Conservation (phyloP, 2,113 vertebrate species). For the Trichechus manatus region DNA sequence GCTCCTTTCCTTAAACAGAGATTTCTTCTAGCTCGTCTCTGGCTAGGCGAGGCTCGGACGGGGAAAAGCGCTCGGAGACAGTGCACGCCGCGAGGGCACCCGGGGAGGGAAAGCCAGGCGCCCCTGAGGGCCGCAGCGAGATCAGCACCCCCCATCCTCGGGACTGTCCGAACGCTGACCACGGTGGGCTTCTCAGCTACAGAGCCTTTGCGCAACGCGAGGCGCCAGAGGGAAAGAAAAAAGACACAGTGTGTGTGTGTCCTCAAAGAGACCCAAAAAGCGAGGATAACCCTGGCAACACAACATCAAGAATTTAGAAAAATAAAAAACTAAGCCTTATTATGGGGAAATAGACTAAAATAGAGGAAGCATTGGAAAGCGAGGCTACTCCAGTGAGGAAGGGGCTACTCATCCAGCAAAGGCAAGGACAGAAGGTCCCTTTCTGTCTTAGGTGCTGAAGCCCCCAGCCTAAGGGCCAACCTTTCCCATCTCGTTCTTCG, state of each 20-base stretch:
- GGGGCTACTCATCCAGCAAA: neutral
- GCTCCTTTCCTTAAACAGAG: neutral
- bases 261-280: neutral
- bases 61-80: neutral
- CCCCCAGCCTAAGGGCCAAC: neutral
- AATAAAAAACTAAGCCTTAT: neutral
- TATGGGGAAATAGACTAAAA: neutral
- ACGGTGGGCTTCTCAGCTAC: neutral
- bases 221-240: neutral
- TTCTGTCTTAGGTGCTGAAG: neutral
- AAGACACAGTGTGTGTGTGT: too few species aligned
- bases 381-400: rapidly evolving
- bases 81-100: rapidly evolving
- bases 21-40: neutral
- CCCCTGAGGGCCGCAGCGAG: rapidly evolving
- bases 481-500: neutral
- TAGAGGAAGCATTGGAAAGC: neutral
- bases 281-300: neutral
- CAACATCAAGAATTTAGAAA: slow-evolving; percentile 1
- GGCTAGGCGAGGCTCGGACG: neutral
- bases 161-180: neutral
- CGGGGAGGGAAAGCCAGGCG: neutral
- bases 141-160: neutral
- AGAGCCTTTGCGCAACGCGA: neutral
- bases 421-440: neutral